phyloP scores from a whole-genome alignment of 2,113 vertebrate species.

The Labeo rohita region DNA sequence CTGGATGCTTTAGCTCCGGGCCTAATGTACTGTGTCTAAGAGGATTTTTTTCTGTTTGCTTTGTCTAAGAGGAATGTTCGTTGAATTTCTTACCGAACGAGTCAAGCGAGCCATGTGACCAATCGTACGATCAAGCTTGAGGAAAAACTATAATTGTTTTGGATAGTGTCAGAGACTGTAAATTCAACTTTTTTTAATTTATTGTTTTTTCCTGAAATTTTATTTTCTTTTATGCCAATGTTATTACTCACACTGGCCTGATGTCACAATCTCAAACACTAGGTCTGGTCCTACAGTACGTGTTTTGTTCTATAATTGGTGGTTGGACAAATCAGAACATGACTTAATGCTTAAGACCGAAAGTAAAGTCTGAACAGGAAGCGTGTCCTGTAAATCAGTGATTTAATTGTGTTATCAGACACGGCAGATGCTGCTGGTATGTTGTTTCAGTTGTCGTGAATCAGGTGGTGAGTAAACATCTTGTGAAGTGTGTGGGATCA shows the following conservation, averaged over 20 bases:
- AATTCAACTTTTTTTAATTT: too few species aligned
- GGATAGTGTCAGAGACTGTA: neutral
- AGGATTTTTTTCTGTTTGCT: slow-evolving; percentile 33
- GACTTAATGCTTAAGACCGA: slow-evolving; percentile 4
- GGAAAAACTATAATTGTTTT: neutral
- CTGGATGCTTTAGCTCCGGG: slow-evolving; percentile 15
- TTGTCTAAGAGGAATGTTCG: slow-evolving; percentile 31
- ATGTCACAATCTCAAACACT: neutral
- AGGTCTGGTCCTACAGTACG: neutral
- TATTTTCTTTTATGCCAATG: too few species aligned
- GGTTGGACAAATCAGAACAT: neutral
- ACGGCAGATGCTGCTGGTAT: neutral
- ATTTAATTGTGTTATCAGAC: neutral
- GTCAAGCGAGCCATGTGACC: slow-evolving; percentile 27
- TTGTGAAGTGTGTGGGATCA: slow-evolving; percentile 4
- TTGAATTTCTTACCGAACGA: slow-evolving; percentile 46
- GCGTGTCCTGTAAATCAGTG: neutral
- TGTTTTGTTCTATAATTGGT: neutral
- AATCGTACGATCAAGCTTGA: neutral
- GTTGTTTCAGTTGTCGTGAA: slow-evolving; percentile 4
- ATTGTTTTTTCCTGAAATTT: too few species aligned
- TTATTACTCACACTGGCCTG: neutral
- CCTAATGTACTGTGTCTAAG: slow-evolving; percentile 17
- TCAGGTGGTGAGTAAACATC: slow-evolving; percentile 31
- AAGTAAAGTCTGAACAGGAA: slow-evolving; percentile 19